Percentiles rank a stretch among this genome's conserved stretches.
Evolutionary conservation across 1,140 invertebrate genomes (phyloP).

Genomic region (Teleopsis dalmanni): DNA sequence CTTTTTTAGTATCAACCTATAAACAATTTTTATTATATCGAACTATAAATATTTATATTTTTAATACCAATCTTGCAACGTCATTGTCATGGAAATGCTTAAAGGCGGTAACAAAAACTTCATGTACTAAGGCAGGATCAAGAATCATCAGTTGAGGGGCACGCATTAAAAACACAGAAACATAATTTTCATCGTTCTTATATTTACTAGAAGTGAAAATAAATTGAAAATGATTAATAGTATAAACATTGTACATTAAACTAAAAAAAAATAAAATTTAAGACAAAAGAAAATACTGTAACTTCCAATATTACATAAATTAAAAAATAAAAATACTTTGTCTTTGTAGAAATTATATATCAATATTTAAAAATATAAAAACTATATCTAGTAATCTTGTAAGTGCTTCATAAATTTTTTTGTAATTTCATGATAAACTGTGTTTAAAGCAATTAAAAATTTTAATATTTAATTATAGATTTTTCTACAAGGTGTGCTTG

Average conservation of each 20-base stretch:
- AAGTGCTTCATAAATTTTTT: no score
- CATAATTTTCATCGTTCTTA: slow-evolving; percentile 22
- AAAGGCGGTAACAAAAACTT: slow-evolving; percentile 48
- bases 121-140: slow-evolving; percentile 48
- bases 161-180: slow-evolving; percentile 43
- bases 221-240: background rate
- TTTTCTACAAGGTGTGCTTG: no score
- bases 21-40: background rate
- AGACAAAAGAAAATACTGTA: background rate
- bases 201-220: slow-evolving; percentile 11
- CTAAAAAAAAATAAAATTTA: background rate
- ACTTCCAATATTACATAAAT: no score
- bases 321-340: no score
- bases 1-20: slow-evolving; percentile 37
- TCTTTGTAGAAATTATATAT: background rate
- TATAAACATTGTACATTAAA: background rate
- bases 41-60: slow-evolving; percentile 19
- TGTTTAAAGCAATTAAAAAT: no score
- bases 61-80: slow-evolving; percentile 25
- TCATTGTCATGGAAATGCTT: slow-evolving; percentile 43
- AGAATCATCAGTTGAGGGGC: slow-evolving; percentile 46
- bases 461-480: no score
- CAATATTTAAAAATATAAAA: background rate
- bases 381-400: background rate
- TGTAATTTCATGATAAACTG: no score